Evolutionary conservation across 2,888 invertebrate genomes (phyloP).

Genomic region (Tachystola acroxantha): DNA sequence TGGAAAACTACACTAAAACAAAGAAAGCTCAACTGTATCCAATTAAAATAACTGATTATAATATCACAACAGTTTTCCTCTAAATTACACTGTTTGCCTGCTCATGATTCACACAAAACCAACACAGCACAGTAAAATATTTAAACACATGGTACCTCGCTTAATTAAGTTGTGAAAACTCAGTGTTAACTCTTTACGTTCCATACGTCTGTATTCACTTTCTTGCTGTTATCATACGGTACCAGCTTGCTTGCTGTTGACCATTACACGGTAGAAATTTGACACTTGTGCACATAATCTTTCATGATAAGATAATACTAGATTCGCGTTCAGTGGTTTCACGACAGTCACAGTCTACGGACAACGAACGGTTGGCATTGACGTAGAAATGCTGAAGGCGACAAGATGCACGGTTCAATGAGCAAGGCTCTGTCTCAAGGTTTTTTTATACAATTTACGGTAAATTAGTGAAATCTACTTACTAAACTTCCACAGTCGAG

Average conservation of each 20-base stretch:
- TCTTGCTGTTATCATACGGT: constrained; percentile 32
- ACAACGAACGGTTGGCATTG: neutral
- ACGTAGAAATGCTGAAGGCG: constrained; percentile 16
- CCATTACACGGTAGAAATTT: constrained; percentile 58
- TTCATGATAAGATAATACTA: constrained; percentile 59
- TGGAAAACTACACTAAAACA: too few relatives aligned
- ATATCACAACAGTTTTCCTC: too few relatives aligned
- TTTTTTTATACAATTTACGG: constrained; percentile 14
- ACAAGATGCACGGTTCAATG: constrained; percentile 26
- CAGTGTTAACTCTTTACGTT: constrained; percentile 63
- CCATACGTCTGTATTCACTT: constrained; percentile 44
- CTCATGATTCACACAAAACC: constrained; percentile 11
- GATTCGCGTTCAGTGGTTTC: constrained; percentile 22
- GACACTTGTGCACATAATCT: constrained; percentile 74
- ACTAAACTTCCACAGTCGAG: constrained; percentile 12
- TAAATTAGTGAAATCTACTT: constrained; percentile 20
- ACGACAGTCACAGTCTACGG: constrained; percentile 3
- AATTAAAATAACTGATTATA: too few relatives aligned
- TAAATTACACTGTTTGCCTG: constrained; percentile 9
- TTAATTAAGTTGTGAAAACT: constrained; percentile 73
- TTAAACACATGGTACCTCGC: constrained; percentile 51
- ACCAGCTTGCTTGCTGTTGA: constrained; percentile 50
- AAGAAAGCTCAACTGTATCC: too few relatives aligned
- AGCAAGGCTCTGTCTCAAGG: constrained; percentile 33
- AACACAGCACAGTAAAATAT: constrained; percentile 19